Evolutionary conservation across 2,797 vertebrate genomes (phyloP).

Genomic region (Cryptoprocta ferox): DNA sequence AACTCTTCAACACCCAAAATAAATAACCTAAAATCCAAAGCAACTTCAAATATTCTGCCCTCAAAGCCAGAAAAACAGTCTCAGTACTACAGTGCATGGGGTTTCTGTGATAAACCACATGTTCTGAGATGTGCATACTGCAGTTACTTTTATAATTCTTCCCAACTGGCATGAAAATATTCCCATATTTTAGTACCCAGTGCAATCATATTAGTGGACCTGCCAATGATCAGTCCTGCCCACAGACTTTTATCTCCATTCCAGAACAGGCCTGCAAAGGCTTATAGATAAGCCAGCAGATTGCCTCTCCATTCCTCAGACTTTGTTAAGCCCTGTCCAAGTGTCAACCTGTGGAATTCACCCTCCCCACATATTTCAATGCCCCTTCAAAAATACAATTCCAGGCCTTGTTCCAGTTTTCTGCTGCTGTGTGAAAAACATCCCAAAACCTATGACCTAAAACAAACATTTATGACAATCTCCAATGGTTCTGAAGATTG

Average conservation of each 20-base stretch:
- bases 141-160: conserved; percentile 4
- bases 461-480: not conserved
- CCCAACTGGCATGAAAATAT: not conserved
- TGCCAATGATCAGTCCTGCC: not conserved
- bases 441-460: not conserved
- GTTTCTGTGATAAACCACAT: not conserved
- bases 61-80: not conserved
- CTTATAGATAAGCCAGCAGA: not conserved
- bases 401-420: not conserved
- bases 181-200: not conserved
- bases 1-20: not conserved
- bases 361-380: not conserved
- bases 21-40: not conserved
- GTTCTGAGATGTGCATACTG: not conserved
- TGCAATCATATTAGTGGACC: not conserved
- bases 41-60: not conserved
- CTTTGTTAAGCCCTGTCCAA: not conserved
- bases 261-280: not conserved
- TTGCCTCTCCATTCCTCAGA: not conserved
- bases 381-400: not conserved
- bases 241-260: not conserved
- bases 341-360: not conserved
- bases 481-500: not conserved
- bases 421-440: not conserved
- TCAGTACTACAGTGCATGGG: not conserved